Base-by-base conservation (phyloP, 2,113 vertebrate species). In the Mobula hypostoma region DNA sequence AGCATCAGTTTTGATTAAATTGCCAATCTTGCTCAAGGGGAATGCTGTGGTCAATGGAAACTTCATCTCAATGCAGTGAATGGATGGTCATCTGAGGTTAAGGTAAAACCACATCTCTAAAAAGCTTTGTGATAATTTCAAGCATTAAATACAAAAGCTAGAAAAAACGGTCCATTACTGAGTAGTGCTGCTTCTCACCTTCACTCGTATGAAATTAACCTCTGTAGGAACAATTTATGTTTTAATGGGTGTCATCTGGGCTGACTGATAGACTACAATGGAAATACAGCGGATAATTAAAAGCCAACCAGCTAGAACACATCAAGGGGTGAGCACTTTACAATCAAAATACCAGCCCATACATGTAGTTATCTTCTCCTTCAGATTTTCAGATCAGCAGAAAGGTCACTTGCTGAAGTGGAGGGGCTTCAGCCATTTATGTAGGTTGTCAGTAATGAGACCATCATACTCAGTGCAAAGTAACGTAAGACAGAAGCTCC, bases 241-340 rank as follows among this genome's bases (percentile, higher is more conserved):
- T 88, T 90, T 90, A 90, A 66, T 90, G 58, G 58, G 63, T 90
- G 85, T 90, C 85, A 90, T 66, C 85, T n/a, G n/a, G 61, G 61
- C 61, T 90, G 29, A 66, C 85, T 19, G 85, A 90, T 90, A 19
- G 85, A 90, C 61, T 32, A 90, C n/a, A 21, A 7, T 90, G 85
- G 85, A 90, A 90, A 90, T 90, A 32, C 61, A 66, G 61, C 15
- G 8, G 85, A 66, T 90, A 32, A 66, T 90, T 90, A 90, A 90
- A 66, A 90, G 19, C 85, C 63, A 90, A 66, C 85, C 85, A 90
- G 58, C 85, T 90, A 66, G 85, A 66, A 90, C 85, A 66, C 85
- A 66, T n/a, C 85, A 15, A 90, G n/a, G 85, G 85, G 85, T 90
- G 61, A 66, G 58, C 32, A 66, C 85, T 66, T 90, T 90, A 66